phyloP scores from a whole-genome alignment of 2,113 vertebrate species.

The Gnathonemus echidnorhynchus region DNA sequence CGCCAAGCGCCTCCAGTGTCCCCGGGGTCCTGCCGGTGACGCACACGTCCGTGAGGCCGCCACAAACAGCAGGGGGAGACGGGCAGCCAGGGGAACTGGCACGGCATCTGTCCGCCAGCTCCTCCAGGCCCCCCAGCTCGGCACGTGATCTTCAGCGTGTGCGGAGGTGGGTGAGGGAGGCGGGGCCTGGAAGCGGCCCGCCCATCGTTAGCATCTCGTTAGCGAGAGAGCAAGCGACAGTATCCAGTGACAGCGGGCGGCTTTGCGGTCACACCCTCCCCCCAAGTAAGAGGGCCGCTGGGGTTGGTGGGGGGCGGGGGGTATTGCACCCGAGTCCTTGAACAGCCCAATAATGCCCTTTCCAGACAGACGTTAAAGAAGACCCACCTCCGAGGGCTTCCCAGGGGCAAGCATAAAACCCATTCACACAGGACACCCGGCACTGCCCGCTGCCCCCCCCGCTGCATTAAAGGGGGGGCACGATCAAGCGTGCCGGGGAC shows the following conservation, averaged over 20 bases:
- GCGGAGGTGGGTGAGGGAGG: not conserved
- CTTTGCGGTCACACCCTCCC: not conserved
- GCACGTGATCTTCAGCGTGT: not conserved
- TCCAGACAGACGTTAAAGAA: not conserved
- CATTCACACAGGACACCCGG: not conserved
- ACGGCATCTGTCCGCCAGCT: not conserved
- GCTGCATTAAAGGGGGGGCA: not conserved
- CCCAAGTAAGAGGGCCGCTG: not conserved
- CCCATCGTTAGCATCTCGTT: not conserved
- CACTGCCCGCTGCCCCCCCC: not conserved
- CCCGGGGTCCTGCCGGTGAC: not conserved
- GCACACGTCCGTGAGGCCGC: not conserved
- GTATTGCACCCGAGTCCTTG: not conserved
- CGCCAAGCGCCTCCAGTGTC: not conserved
- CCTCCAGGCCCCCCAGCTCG: not conserved
- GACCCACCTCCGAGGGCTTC: not conserved
- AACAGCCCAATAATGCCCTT: not conserved
- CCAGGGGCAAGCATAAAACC: not conserved
- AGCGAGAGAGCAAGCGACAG: not conserved
- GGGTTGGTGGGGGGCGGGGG: not conserved
- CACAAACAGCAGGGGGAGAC: not conserved
- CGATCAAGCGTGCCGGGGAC: not conserved
- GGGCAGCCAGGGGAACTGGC: not conserved
- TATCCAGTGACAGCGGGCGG: not conserved
- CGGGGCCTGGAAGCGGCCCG: not conserved